These are phyloP conservation scores for Luscinia luscinia DNA, from an alignment of 2,797 vertebrate genomes.

Conservation along the genomic window DNA sequence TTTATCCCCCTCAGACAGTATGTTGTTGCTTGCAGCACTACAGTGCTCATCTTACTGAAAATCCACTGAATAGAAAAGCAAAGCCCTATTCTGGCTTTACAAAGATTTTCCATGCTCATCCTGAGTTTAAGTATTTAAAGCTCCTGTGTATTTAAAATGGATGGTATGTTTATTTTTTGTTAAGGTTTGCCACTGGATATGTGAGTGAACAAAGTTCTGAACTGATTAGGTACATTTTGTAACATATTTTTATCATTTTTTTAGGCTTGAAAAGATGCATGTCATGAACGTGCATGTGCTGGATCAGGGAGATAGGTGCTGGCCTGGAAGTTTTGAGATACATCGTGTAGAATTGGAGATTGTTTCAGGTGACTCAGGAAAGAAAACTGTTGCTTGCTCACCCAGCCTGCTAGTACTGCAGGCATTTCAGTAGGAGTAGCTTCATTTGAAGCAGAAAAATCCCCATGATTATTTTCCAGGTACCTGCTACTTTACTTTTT, in stretches of 20 bases:
- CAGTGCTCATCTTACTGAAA: not conserved
- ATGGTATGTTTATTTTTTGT: not conserved
- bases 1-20: not conserved
- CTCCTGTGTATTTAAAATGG: not conserved
- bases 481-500: not conserved
- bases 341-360: not conserved
- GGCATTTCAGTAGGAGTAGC: not conserved
- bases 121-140: not conserved
- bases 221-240: not conserved
- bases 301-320: not conserved
- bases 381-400: not conserved
- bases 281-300: not conserved
- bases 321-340: not conserved
- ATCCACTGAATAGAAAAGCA: not conserved
- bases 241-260: not conserved
- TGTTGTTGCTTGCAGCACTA: not conserved
- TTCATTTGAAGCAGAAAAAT: not conserved
- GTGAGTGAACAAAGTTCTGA: not conserved
- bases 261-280: not conserved
- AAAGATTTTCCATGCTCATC: not conserved
- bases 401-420: not conserved
- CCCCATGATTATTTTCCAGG: not conserved
- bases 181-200: not conserved
- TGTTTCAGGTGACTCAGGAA: not conserved
- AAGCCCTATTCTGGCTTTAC: not conserved